phyloP scores from a whole-genome alignment of 2,888 invertebrate genomes.

The Erebia ligea region DNA sequence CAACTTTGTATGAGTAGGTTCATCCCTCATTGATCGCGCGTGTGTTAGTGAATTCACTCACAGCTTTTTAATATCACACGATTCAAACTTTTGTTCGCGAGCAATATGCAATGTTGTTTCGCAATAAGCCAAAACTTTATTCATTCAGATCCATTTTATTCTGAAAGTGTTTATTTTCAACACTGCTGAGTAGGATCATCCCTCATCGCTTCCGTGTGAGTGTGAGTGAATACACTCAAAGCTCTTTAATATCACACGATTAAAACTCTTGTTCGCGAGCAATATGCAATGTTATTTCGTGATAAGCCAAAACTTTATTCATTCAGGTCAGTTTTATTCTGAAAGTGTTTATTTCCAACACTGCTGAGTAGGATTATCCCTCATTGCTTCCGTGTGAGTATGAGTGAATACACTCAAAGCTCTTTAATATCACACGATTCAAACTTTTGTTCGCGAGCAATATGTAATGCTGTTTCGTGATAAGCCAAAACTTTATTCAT shows the following conservation, averaged over 20 bases:
- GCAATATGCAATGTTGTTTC: neutral
- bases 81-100: neutral
- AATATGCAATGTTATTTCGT: neutral
- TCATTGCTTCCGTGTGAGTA: neutral
- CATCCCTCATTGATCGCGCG: neutral
- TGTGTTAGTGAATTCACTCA: neutral
- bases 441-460: neutral
- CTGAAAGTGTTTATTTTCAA: neutral
- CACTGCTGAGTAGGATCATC: no score
- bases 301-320: constrained; percentile 1
- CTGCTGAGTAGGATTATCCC: neutral
- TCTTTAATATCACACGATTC: constrained; percentile 8
- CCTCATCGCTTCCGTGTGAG: no score
- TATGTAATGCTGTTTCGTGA: neutral
- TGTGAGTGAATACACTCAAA: no score
- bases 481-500: constrained; percentile 1
- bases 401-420: neutral
- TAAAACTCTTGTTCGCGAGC: no score
- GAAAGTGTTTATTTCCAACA: neutral
- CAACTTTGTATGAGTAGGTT: neutral
- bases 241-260: no score
- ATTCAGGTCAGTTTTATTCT: neutral
- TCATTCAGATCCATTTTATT: neutral
- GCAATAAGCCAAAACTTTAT: neutral
- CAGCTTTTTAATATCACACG: constrained; percentile 13